phyloP scores from a whole-genome alignment of 1,140 invertebrate genomes.

The Hylaeus volcanicus region DNA sequence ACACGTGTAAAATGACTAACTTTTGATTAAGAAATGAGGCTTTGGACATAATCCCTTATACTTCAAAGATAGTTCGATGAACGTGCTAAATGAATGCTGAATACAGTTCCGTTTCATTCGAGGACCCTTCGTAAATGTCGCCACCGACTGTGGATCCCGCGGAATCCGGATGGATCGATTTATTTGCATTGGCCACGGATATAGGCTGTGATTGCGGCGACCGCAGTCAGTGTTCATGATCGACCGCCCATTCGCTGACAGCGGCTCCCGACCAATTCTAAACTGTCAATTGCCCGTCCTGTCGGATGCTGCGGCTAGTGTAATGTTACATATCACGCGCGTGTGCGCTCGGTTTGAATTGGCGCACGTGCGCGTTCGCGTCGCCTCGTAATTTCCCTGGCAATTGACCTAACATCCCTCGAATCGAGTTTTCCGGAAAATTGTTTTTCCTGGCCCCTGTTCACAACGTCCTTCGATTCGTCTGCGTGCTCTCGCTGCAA shows the following conservation, averaged over 20 bases:
- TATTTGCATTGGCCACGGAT: conserved; percentile 26
- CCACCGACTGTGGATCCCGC: not conserved
- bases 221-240: conserved; percentile 53
- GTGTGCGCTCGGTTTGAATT: conserved; percentile 23
- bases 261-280: conserved; percentile 49
- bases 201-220: conserved; percentile 33
- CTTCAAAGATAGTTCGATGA: no score
- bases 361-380: not conserved
- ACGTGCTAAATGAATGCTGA: no score
- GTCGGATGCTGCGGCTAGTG: conserved; percentile 30
- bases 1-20: no score
- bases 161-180: conserved; percentile 2
- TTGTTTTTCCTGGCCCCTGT: not conserved
- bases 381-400: not conserved
- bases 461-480: no score
- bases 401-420: no score
- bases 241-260: conserved; percentile 58
- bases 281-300: conserved; percentile 60
- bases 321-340: conserved; percentile 30
- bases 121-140: not conserved
- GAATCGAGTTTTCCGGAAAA: not conserved
- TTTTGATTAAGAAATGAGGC: no score
- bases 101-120: no score
- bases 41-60: no score
- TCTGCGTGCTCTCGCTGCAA: no score